Evolutionary conservation across 2,113 vertebrate species (phyloP).

Genomic region (Chaetodon auriga): DNA sequence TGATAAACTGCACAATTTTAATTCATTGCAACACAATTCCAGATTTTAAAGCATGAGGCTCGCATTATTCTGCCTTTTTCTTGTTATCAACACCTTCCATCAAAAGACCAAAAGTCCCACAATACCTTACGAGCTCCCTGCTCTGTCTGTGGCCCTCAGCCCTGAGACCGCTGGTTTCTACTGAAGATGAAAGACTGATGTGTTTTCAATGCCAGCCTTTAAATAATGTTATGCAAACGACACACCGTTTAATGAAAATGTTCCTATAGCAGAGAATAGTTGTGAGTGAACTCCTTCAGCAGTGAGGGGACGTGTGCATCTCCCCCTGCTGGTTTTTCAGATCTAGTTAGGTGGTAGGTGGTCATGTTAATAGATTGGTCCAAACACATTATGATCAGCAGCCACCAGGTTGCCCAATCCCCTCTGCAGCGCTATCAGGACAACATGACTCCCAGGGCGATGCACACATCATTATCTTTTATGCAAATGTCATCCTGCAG

Average conservation of each 20-base stretch:
- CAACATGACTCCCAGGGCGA: constrained; percentile 27
- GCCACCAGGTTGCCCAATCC: constrained; percentile 59
- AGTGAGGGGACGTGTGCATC: not conserved
- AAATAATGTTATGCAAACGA: not conserved
- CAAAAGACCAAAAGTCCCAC: not conserved
- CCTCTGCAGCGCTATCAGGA: constrained; percentile 62
- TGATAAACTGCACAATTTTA: not conserved
- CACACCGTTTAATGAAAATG: not conserved
- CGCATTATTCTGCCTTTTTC: not conserved
- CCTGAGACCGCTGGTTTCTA: not conserved
- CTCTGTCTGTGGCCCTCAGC: no score
- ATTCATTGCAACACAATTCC: not conserved
- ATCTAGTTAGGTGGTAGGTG: constrained; percentile 45
- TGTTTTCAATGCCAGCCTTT: not conserved
- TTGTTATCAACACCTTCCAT: not conserved
- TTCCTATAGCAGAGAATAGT: not conserved
- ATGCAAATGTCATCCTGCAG: constrained; percentile 42
- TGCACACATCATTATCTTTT: constrained; percentile 51
- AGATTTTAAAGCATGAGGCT: not conserved
- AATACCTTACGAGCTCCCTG: not conserved
- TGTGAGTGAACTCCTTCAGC: not conserved
- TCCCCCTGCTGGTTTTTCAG: constrained; percentile 25
- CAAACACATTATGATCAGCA: constrained; percentile 62
- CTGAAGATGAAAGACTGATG: not conserved
- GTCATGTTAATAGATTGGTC: constrained; percentile 57